Conservation (phyloP, 1,140 invertebrate species). For the Matsumurasca onukii region DNA sequence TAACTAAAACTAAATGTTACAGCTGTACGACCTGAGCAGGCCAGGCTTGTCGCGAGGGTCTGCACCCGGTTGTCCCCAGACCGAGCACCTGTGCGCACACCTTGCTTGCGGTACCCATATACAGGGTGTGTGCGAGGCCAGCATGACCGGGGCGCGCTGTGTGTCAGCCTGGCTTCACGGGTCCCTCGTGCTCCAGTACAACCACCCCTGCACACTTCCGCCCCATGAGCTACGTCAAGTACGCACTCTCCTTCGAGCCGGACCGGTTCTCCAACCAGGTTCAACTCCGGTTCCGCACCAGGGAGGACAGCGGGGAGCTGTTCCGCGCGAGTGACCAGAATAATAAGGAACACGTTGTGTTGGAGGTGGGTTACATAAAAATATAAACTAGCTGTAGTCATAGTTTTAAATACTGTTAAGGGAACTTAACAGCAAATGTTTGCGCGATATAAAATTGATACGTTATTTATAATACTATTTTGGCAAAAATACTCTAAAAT, state of each 20-base stretch:
- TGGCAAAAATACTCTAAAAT: too few relatives aligned
- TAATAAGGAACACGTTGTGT: slow-evolving; percentile 90
- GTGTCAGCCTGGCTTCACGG: slow-evolving; percentile 92
- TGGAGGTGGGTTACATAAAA: slow-evolving; percentile 64
- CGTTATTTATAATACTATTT: too few relatives aligned
- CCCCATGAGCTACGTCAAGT: slow-evolving; percentile 92
- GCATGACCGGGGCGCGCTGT: slow-evolving; percentile 79
- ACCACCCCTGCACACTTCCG: slow-evolving; percentile 90
- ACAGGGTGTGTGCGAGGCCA: slow-evolving; percentile 91
- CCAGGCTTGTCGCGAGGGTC: slow-evolving; percentile 82
- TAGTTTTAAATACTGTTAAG: too few relatives aligned
- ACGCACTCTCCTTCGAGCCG: slow-evolving; percentile 91
- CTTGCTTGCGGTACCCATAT: slow-evolving; percentile 85
- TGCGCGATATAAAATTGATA: too few relatives aligned
- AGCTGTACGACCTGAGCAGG: slow-evolving; percentile 87
- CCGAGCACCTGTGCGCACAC: slow-evolving; percentile 62
- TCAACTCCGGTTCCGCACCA: slow-evolving; percentile 88
- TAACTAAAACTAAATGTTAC: slow-evolving; percentile 19
- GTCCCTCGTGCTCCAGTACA: slow-evolving; percentile 77
- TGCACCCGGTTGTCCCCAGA: slow-evolving; percentile 70
- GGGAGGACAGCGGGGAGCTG: slow-evolving; percentile 88
- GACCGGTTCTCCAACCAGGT: slow-evolving; percentile 89
- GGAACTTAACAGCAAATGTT: too few relatives aligned
- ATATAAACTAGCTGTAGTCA: too few relatives aligned
- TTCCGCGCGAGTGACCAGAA: slow-evolving; percentile 93